phyloP scores from a whole-genome alignment of 1,140 invertebrate genomes.

The Brachionus paranguensis region DNA sequence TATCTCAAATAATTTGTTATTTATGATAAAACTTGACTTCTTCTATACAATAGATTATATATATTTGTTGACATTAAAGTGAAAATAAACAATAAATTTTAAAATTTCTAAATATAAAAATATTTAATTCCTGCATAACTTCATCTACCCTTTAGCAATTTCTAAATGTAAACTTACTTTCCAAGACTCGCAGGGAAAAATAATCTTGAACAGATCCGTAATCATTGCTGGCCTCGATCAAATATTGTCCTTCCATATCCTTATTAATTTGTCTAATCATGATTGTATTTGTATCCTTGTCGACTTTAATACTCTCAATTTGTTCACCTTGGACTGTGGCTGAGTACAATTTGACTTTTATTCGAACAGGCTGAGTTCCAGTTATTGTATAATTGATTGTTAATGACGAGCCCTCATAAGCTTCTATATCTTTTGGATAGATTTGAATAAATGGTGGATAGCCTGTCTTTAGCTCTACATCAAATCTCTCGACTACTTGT shows the following conservation, averaged over 20 bases:
- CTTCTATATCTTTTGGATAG: constrained; percentile 21
- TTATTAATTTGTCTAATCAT: constrained; percentile 20
- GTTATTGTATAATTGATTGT: constrained; percentile 34
- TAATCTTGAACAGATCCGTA: constrained; percentile 29
- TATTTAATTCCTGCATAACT: not conserved
- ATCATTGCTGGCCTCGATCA: constrained; percentile 15
- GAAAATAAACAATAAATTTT: no score
- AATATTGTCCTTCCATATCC: constrained; percentile 37
- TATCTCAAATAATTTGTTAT: no score
- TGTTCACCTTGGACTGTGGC: not conserved
- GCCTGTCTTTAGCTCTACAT: not conserved
- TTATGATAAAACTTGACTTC: no score
- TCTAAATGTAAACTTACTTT: not conserved
- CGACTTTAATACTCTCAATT: not conserved
- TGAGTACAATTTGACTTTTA: constrained; percentile 21
- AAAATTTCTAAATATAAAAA: no score
- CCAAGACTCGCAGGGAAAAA: constrained; percentile 8
- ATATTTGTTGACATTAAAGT: no score
- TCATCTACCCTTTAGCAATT: not conserved
- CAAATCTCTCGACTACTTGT: constrained; percentile 3
- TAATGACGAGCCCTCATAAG: constrained; percentile 32
- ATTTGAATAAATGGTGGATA: constrained; percentile 35
- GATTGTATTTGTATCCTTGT: constrained; percentile 17
- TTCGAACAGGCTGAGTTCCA: constrained; percentile 4
- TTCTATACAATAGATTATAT: no score